These are phyloP conservation scores for Vesta saturnalis DNA, from an alignment of 2,888 invertebrate species.

Conservation along the genomic window DNA sequence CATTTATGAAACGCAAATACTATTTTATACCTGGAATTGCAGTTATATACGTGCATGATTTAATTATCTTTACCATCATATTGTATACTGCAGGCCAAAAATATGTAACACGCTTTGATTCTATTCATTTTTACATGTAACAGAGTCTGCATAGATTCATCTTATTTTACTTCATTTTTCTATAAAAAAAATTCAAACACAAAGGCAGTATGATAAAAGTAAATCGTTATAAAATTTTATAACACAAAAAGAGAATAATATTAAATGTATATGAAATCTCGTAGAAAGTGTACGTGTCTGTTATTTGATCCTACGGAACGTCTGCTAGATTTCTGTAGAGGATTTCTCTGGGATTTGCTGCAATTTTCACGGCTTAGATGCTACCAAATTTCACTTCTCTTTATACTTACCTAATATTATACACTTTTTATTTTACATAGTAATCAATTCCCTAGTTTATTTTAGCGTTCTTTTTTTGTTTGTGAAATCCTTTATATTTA, in stretches of 20 bases:
- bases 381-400: conserved; percentile 50
- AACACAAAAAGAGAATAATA: conserved; percentile 20
- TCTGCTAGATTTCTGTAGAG: conserved; percentile 49
- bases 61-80: too few relatives aligned
- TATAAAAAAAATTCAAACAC: not conserved
- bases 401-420: conserved; percentile 44
- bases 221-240: conserved; percentile 27
- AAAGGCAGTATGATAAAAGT: conserved; percentile 10
- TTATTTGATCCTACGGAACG: conserved; percentile 45
- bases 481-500: too few relatives aligned
- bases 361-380: conserved; percentile 53
- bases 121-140: too few relatives aligned
- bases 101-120: too few relatives aligned
- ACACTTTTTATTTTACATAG: conserved; percentile 20
- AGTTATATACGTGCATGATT: too few relatives aligned
- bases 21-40: too few relatives aligned
- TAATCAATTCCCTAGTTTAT: conserved; percentile 21
- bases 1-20: too few relatives aligned
- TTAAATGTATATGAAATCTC: conserved; percentile 33
- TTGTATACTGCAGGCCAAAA: too few relatives aligned
- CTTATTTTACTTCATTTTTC: not conserved
- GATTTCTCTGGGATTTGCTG: conserved; percentile 50
- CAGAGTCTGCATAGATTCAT: not conserved
- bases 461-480: conserved; percentile 12
- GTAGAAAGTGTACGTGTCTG: conserved; percentile 36